Evolutionary conservation across 2,113 vertebrate species (phyloP).

Genomic region (Engraulis encrasicolus): DNA sequence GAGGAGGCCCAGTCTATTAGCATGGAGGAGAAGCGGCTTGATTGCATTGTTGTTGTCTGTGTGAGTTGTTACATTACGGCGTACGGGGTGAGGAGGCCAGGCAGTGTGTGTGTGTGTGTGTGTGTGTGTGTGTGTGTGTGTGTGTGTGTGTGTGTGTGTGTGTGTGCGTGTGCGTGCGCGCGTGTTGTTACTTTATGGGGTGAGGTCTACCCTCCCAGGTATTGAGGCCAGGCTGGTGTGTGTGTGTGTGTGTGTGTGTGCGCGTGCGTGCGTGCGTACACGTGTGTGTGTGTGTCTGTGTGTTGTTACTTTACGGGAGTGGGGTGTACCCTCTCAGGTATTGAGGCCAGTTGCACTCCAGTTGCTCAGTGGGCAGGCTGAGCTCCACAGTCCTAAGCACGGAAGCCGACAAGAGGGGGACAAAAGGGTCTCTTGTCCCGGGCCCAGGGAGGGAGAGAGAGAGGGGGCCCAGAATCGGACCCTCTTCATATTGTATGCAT

Average conservation of each 20-base stretch:
- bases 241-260: too few species aligned
- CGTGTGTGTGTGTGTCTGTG: conserved; percentile 13
- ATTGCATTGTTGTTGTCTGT: conserved; percentile 9
- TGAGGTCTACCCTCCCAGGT: conserved; percentile 12
- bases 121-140: too few species aligned
- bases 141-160: too few species aligned
- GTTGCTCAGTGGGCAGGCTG: background rate
- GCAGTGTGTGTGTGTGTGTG: too few species aligned
- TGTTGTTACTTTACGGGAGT: background rate
- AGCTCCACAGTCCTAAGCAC: too few species aligned
- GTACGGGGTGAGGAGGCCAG: too few species aligned
- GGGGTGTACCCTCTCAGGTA: conserved; percentile 14
- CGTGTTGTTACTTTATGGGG: conserved; percentile 18
- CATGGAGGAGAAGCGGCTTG: conserved; percentile 18
- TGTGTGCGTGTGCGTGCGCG: background rate
- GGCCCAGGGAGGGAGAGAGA: too few species aligned
- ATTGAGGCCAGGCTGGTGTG: background rate
- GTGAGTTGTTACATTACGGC: conserved; percentile 2
- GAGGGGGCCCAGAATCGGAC: too few species aligned
- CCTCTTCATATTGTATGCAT: too few species aligned
- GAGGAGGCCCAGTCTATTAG: conserved; percentile 35
- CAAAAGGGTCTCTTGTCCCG: too few species aligned
- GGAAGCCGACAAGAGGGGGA: too few species aligned
- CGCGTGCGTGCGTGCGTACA: too few species aligned
- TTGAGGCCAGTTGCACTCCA: background rate